Conservation (phyloP, 2,888 invertebrate species). For the Drosophila mimetica region DNA sequence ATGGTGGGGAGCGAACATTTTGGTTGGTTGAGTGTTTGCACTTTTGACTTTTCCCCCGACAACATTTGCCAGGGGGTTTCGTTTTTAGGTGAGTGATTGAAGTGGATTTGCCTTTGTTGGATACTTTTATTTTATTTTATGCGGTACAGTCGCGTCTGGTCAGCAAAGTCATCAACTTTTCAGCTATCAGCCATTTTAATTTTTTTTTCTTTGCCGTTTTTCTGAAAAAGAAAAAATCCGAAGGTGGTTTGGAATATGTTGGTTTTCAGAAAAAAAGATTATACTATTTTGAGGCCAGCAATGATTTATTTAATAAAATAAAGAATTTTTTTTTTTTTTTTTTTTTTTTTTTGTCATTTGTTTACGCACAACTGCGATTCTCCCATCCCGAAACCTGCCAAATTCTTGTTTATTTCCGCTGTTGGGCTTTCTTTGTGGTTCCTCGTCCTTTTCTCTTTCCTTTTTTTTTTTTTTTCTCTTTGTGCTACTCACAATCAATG, state of each 20-base stretch:
- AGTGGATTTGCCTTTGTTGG: conserved; percentile 22
- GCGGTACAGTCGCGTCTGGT: conserved; percentile 20
- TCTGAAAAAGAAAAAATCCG: background rate
- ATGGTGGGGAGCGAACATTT: background rate
- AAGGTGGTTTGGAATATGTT: background rate
- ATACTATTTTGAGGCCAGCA: background rate
- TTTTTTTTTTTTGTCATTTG: too few species aligned
- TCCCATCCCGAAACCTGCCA: background rate
- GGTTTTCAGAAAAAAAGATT: background rate
- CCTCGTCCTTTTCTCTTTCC: background rate
- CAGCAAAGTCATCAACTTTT: conserved; percentile 6
- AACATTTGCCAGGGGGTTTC: background rate
- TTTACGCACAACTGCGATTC: background rate
- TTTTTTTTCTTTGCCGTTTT: background rate
- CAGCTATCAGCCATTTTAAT: background rate
- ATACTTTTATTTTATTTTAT: background rate
- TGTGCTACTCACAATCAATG: conserved; percentile 35
- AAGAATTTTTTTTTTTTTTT: too few species aligned
- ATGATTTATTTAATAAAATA: background rate
- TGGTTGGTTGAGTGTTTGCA: conserved; percentile 13
- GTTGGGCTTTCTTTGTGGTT: background rate
- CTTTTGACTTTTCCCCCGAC: conserved; percentile 36
- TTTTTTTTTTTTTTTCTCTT: conserved; percentile 9
- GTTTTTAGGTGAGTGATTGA: conserved; percentile 9
- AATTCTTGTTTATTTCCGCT: background rate